A percentile compares a stretch with the other conserved stretches of the same genome.
Conservation (phyloP, 2,888 invertebrate species). For the Cephus pulcher region DNA sequence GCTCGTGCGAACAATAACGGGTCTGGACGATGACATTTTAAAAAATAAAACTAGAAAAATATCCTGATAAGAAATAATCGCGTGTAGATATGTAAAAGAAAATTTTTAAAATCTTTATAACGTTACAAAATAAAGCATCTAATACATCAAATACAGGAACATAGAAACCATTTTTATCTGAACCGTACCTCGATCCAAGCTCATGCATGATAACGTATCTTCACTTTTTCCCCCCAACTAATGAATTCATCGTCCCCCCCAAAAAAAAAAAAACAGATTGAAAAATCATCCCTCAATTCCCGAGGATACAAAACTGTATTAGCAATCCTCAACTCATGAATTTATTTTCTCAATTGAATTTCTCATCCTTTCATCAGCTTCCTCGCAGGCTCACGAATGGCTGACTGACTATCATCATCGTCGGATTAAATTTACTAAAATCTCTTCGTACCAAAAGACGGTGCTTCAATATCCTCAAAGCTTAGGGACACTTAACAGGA, state of each 20-base stretch:
- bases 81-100: not conserved
- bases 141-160: too few relatives aligned
- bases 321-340: not conserved
- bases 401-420: not conserved
- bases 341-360: not conserved
- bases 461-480: constrained; percentile 2
- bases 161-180: not conserved
- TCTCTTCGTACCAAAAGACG: not conserved
- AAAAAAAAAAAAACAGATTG: too few relatives aligned
- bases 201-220: not conserved
- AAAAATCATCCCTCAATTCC: not conserved
- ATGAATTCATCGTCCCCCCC: too few relatives aligned
- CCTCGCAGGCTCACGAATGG: not conserved
- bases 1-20: constrained; percentile 35
- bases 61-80: not conserved
- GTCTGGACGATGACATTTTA: constrained; percentile 13
- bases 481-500: constrained; percentile 27
- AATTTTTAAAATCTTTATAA: not conserved
- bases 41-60: not conserved
- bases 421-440: not conserved
- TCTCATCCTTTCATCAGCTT: not conserved
- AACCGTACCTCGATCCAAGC: not conserved
- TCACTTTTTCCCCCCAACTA: not conserved
- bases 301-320: not conserved
- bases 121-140: not conserved